Conservation (phyloP, 2,888 invertebrate species). For the Pollenia amentaria region DNA sequence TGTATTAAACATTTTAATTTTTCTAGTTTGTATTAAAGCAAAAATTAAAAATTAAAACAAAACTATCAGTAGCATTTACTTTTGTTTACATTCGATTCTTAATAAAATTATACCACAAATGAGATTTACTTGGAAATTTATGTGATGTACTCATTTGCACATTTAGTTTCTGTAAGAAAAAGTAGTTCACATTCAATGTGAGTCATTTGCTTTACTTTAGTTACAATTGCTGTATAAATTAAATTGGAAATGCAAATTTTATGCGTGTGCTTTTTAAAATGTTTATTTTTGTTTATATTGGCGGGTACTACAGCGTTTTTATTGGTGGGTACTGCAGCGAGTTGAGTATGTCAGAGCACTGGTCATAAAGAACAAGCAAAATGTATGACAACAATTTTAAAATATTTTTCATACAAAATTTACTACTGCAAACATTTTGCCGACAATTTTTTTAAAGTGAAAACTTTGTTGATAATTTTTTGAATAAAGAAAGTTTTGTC, state of each 20-base stretch:
- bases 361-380: too few relatives aligned
- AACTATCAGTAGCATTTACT: neutral
- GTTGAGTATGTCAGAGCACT: too few relatives aligned
- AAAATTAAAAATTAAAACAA: slow-evolving; percentile 10
- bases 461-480: too few relatives aligned
- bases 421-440: too few relatives aligned
- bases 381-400: too few relatives aligned
- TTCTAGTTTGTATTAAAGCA: neutral
- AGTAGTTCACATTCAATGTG: slow-evolving; percentile 59
- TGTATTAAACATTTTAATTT: neutral
- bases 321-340: too few relatives aligned
- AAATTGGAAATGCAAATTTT: slow-evolving; percentile 59
- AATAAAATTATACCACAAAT: slow-evolving; percentile 65
- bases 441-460: too few relatives aligned
- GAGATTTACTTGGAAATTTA: slow-evolving; percentile 66
- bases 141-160: neutral
- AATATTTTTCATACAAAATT: too few relatives aligned
- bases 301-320: neutral
- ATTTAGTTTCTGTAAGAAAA: slow-evolving; percentile 26
- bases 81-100: slow-evolving; percentile 44
- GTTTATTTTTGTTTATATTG: slow-evolving; percentile 41
- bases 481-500: too few relatives aligned
- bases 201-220: slow-evolving; percentile 22
- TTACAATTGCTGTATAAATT: slow-evolving; percentile 25
- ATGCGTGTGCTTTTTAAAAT: slow-evolving; percentile 27